phyloP scores from a whole-genome alignment of 2,113 vertebrate genomes.

The Nothoprocta pentlandii region DNA sequence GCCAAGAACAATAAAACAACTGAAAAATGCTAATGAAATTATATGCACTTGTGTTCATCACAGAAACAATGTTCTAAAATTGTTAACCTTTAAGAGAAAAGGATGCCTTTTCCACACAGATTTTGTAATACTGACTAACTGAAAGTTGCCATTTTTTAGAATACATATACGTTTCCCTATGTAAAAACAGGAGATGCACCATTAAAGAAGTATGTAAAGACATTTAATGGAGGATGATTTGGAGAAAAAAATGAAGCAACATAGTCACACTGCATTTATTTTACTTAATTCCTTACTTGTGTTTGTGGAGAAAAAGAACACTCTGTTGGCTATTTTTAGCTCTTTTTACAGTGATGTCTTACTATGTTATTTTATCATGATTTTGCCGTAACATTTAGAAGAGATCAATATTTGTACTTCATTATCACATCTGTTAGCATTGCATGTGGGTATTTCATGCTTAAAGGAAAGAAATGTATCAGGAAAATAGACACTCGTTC shows the following conservation, averaged over 20 bases:
- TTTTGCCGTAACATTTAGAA: background rate
- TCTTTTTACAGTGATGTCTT: background rate
- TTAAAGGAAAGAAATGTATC: background rate
- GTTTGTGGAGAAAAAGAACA: rapidly evolving
- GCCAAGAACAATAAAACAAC: background rate
- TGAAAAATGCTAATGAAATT: background rate
- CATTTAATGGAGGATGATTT: background rate
- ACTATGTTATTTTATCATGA: background rate
- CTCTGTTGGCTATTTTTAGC: background rate
- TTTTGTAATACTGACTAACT: background rate
- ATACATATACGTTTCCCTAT: background rate
- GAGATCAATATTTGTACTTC: background rate
- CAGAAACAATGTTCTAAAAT: background rate
- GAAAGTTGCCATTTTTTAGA: background rate
- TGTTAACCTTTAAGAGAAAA: background rate
- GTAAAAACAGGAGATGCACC: background rate
- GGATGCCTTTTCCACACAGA: background rate
- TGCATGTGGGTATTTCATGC: background rate
- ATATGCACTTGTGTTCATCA: background rate
- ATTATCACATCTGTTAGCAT: background rate
- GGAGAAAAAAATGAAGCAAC: background rate
- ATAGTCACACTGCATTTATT: background rate
- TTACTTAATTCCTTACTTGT: background rate
- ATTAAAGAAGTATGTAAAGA: background rate
- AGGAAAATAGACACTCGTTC: background rate